These are phyloP conservation scores for Gasterosteus aculeatus DNA, from an alignment of 2,113 vertebrate species.

Conservation along the genomic window DNA sequence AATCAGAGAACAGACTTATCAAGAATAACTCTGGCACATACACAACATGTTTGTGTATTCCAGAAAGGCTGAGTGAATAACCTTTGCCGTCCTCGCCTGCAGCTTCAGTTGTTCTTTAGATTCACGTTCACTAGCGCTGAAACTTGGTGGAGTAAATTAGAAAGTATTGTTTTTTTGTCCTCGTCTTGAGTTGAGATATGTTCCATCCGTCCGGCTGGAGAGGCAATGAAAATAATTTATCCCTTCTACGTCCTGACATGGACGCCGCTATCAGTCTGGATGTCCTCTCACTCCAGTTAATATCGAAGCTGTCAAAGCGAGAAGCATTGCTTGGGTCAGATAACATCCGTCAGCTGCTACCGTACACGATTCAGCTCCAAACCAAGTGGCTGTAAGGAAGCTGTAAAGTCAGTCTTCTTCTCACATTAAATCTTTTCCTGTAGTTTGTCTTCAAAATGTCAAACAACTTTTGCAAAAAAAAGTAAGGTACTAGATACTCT, in stretches of 20 bases:
- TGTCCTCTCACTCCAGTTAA: neutral
- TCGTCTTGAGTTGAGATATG: neutral
- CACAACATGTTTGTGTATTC: neutral
- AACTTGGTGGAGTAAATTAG: neutral
- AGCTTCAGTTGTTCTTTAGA: neutral
- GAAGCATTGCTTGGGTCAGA: neutral
- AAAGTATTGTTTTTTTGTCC: neutral
- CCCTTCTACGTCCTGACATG: neutral
- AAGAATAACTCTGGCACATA: neutral
- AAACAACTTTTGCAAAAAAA: neutral
- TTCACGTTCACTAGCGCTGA: neutral
- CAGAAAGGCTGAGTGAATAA: neutral
- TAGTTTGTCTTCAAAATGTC: neutral
- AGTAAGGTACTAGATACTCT: neutral
- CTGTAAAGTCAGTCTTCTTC: neutral
- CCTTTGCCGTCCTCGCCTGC: neutral
- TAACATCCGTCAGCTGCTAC: neutral
- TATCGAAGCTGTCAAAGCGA: neutral
- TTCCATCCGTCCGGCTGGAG: conserved; percentile 9
- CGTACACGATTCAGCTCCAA: no score
- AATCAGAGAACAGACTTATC: neutral
- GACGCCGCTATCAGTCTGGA: neutral
- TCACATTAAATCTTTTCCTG: no score
- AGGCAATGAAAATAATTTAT: conserved; percentile 1
- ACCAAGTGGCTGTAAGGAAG: neutral